Percentiles rank a stretch among this genome's conserved stretches.
These are phyloP conservation scores for Drosophila longiperda DNA, from an alignment of 2,888 invertebrate species.

Conservation along the genomic window DNA sequence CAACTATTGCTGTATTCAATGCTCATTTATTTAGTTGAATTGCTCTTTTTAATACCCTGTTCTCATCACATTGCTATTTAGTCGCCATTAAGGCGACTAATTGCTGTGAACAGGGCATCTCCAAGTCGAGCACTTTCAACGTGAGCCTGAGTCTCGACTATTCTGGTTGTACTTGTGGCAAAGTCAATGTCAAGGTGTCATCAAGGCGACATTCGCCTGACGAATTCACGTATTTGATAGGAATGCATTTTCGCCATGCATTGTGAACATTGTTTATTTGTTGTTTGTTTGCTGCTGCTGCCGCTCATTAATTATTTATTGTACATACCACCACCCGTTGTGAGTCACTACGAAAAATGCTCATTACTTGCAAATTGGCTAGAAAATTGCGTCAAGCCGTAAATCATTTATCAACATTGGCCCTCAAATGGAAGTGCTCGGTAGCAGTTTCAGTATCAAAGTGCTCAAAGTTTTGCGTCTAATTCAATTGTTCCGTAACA, in stretches of 20 bases:
- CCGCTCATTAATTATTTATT: slow-evolving; percentile 75
- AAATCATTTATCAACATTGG: slow-evolving; percentile 19
- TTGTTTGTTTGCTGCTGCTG: slow-evolving; percentile 36
- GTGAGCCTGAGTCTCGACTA: not conserved
- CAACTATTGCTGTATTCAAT: slow-evolving; percentile 55
- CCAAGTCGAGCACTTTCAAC: not conserved
- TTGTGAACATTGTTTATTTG: slow-evolving; percentile 45
- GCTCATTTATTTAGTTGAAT: slow-evolving; percentile 14
- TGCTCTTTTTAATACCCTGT: not conserved
- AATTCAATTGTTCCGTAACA: slow-evolving; percentile 64
- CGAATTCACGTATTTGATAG: slow-evolving; percentile 36
- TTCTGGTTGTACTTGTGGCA: slow-evolving; percentile 36
- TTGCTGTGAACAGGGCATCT: not conserved
- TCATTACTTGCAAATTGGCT: slow-evolving; percentile 32
- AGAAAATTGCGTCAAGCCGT: slow-evolving; percentile 19
- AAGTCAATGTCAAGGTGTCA: slow-evolving; percentile 57
- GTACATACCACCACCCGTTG: slow-evolving; percentile 39
- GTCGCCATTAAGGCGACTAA: too few relatives aligned
- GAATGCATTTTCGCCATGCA: slow-evolving; percentile 50
- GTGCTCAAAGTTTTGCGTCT: slow-evolving; percentile 31
- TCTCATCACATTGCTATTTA: not conserved
- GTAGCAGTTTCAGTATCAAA: slow-evolving; percentile 4
- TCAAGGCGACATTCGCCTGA: slow-evolving; percentile 19
- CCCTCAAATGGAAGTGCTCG: slow-evolving; percentile 1
- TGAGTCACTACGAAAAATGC: slow-evolving; percentile 48